phyloP scores from a whole-genome alignment of 1,140 invertebrate species.

The Acromyrmex echinatior region DNA sequence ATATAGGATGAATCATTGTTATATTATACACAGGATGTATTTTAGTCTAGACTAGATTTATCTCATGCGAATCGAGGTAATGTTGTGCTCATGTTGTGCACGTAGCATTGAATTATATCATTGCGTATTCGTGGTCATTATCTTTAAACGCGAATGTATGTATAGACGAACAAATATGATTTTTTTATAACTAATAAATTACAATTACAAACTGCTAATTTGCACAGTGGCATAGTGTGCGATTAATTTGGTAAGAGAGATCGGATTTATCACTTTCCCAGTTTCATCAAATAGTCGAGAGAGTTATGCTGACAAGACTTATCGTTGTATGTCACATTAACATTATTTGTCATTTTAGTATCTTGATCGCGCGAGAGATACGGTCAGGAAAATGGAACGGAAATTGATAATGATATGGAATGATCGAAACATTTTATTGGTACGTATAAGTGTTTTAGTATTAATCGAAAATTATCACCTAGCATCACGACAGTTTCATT shows the following conservation, averaged over 20 bases:
- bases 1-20: not conserved
- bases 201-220: slow-evolving; percentile 18
- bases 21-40: slow-evolving; percentile 28
- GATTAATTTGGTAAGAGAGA: slow-evolving; percentile 15
- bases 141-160: not conserved
- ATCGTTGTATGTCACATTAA: not conserved
- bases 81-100: slow-evolving; percentile 11
- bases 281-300: slow-evolving; percentile 36
- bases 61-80: slow-evolving; percentile 27
- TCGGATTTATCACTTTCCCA: slow-evolving; percentile 46
- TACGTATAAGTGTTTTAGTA: slow-evolving; percentile 24
- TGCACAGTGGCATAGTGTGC: not conserved
- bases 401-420: slow-evolving; percentile 32
- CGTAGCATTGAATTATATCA: slow-evolving; percentile 16
- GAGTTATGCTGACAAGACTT: slow-evolving; percentile 7
- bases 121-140: slow-evolving; percentile 1
- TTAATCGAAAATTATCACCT: not conserved
- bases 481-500: no score
- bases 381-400: slow-evolving; percentile 36
- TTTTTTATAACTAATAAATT: slow-evolving; percentile 16
- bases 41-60: slow-evolving; percentile 30
- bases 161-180: not conserved
- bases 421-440: slow-evolving; percentile 14
- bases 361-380: slow-evolving; percentile 25
- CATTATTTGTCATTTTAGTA: slow-evolving; percentile 41